Conservation (phyloP, 2,797 vertebrate genomes). For the Pipistrellus nathusii region DNA sequence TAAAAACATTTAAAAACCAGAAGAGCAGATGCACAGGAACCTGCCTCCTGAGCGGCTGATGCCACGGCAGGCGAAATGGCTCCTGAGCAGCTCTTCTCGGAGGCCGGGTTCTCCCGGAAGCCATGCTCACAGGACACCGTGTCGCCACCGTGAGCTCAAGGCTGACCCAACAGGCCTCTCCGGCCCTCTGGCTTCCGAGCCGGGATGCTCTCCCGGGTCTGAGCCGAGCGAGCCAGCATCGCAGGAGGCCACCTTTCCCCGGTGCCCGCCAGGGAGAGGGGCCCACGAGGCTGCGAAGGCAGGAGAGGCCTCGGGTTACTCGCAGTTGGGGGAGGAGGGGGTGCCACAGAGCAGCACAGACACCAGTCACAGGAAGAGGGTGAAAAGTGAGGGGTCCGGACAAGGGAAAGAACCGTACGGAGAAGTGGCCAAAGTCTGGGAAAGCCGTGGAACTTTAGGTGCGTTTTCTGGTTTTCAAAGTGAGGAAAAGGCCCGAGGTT, state of each 20-base stretch:
- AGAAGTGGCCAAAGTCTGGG: not conserved
- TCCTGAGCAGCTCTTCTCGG: not conserved
- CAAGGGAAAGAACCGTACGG: not conserved
- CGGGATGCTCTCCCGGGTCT: constrained; percentile 3
- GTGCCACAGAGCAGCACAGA: not conserved
- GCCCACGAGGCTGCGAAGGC: not conserved
- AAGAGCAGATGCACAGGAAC: not conserved
- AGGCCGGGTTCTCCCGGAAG: not conserved
- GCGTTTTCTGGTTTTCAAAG: not conserved
- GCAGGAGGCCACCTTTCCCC: not conserved
- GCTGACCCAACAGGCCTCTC: not conserved
- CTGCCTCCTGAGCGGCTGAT: not conserved
- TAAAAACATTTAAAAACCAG: too few species aligned
- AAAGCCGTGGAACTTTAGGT: not conserved
- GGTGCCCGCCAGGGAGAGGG: not conserved
- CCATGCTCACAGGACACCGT: not conserved
- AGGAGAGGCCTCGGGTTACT: not conserved
- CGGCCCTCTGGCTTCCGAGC: not conserved
- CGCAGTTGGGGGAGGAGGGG: not conserved
- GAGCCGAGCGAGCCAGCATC: not conserved
- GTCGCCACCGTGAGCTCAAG: not conserved
- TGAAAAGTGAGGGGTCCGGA: not conserved
- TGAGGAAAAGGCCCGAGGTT: not conserved
- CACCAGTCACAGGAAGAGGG: not conserved
- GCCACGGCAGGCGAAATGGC: not conserved